Evolutionary conservation across 2,888 invertebrate species (phyloP).

Genomic region (Dioctria rufipes): DNA sequence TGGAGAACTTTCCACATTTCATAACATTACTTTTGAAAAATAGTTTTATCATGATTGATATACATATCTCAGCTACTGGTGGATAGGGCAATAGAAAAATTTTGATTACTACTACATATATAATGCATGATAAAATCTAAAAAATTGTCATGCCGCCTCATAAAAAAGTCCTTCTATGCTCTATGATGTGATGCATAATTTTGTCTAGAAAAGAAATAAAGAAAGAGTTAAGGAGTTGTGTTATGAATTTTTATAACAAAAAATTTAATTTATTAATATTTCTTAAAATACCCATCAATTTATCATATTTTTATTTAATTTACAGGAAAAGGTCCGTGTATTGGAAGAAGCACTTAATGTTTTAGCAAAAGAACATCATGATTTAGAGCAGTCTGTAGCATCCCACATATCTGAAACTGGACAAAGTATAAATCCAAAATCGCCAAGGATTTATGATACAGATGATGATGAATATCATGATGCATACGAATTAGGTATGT

Average conservation of each 20-base stretch:
- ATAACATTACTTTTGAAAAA: too few relatives aligned
- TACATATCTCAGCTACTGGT: too few relatives aligned
- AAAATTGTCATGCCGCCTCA: too few relatives aligned
- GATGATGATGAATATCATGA: slow-evolving; percentile 70
- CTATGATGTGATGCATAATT: too few relatives aligned
- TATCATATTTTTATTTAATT: neutral
- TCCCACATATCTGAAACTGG: slow-evolving; percentile 72
- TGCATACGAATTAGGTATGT: slow-evolving; percentile 68
- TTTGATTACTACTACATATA: too few relatives aligned
- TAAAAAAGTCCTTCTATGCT: too few relatives aligned
- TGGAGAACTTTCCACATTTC: too few relatives aligned
- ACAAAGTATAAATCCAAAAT: slow-evolving; percentile 61
- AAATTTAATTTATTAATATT: neutral
- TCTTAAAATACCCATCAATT: neutral
- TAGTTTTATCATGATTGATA: too few relatives aligned
- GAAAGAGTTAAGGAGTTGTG: too few relatives aligned
- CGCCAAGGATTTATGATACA: slow-evolving; percentile 67
- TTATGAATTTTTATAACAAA: neutral
- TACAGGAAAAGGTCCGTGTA: slow-evolving; percentile 76
- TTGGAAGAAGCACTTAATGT: slow-evolving; percentile 79
- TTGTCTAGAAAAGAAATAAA: too few relatives aligned
- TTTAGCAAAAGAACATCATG: slow-evolving; percentile 79
- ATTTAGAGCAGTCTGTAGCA: slow-evolving; percentile 77
- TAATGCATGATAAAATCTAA: too few relatives aligned
- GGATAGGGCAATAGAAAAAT: too few relatives aligned